A percentile compares a stretch with the other conserved stretches of the same genome.
phyloP scores from a whole-genome alignment of 2,113 vertebrate genomes.

The Oncorhynchus mykiss region DNA sequence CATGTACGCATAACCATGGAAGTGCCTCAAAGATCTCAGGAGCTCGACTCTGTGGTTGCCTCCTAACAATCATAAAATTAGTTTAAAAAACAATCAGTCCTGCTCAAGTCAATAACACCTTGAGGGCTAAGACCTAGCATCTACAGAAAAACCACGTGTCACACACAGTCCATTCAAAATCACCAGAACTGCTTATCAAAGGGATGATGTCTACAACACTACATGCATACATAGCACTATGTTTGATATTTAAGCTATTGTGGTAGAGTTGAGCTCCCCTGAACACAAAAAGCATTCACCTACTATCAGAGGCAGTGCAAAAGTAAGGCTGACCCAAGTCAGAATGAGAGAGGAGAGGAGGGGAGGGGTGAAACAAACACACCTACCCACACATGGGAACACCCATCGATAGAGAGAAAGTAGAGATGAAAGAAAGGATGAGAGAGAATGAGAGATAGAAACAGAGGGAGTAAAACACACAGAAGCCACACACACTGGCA shows the following conservation, averaged over 20 bases:
- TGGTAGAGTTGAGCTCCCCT: slow-evolving; percentile 73
- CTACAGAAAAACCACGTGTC: neutral
- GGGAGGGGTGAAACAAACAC: slow-evolving; percentile 24
- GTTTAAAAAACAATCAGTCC: neutral
- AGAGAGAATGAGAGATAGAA: slow-evolving; percentile 21
- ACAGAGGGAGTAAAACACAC: slow-evolving; percentile 27
- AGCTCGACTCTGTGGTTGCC: slow-evolving; percentile 71
- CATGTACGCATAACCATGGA: slow-evolving; percentile 71
- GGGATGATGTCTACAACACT: slow-evolving; percentile 25
- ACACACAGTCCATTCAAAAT: slow-evolving; percentile 28
- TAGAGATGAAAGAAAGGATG: slow-evolving; percentile 30
- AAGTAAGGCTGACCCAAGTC: slow-evolving; percentile 47
- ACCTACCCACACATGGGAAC: neutral
- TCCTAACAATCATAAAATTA: slow-evolving; percentile 43
- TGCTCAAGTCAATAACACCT: neutral
- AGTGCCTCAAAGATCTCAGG: slow-evolving; percentile 70
- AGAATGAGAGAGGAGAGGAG: slow-evolving; percentile 45
- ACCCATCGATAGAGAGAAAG: slow-evolving; percentile 12
- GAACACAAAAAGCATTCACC: slow-evolving; percentile 68
- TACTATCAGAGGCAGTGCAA: slow-evolving; percentile 65
- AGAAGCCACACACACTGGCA: slow-evolving; percentile 55
- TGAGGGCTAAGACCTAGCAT: neutral
- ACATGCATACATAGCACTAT: slow-evolving; percentile 27
- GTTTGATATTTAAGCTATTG: slow-evolving; percentile 7
- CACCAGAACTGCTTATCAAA: slow-evolving; percentile 39